phyloP scores from a whole-genome alignment of 2,888 invertebrate genomes.

The Scaptomyza polygonia region DNA sequence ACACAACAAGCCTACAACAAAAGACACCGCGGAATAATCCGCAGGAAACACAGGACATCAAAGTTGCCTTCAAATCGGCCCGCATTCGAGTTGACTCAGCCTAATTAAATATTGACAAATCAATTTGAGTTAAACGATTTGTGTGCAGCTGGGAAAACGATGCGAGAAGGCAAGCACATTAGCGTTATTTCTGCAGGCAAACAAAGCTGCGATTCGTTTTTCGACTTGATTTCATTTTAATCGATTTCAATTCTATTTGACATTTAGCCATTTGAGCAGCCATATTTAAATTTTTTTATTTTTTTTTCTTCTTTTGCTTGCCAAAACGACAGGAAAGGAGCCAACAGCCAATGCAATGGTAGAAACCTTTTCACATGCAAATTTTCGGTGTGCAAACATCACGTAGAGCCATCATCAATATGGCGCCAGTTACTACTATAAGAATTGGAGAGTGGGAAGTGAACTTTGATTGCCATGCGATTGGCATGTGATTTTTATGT shows the following conservation, averaged over 20 bases:
- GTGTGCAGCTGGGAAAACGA: slow-evolving; percentile 65
- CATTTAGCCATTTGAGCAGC: slow-evolving; percentile 35
- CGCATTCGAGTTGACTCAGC: slow-evolving; percentile 41
- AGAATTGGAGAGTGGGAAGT: neutral
- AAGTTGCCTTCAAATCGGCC: slow-evolving; percentile 28
- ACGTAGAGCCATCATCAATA: slow-evolving; percentile 68
- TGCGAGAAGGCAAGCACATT: slow-evolving; percentile 28
- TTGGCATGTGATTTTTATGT: slow-evolving; percentile 75
- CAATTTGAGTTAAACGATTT: slow-evolving; percentile 80
- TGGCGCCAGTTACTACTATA: slow-evolving; percentile 37
- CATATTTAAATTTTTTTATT: slow-evolving; percentile 10
- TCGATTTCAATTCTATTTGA: slow-evolving; percentile 67
- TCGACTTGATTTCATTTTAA: slow-evolving; percentile 75
- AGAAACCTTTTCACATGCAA: slow-evolving; percentile 73
- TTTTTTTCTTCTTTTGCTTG: slow-evolving; percentile 1
- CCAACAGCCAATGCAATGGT: slow-evolving; percentile 45
- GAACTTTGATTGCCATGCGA: slow-evolving; percentile 59
- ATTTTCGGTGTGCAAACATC: slow-evolving; percentile 64
- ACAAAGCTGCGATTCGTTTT: slow-evolving; percentile 75
- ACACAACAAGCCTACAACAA: slow-evolving; percentile 51
- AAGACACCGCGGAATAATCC: slow-evolving; percentile 68
- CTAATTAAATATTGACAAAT: slow-evolving; percentile 80
- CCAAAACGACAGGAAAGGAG: slow-evolving; percentile 36
- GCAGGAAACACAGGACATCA: slow-evolving; percentile 60
- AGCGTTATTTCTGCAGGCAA: slow-evolving; percentile 54